Base-by-base conservation (phyloP, 2,888 invertebrate genomes). In the Pachymerium ferrugineum region DNA sequence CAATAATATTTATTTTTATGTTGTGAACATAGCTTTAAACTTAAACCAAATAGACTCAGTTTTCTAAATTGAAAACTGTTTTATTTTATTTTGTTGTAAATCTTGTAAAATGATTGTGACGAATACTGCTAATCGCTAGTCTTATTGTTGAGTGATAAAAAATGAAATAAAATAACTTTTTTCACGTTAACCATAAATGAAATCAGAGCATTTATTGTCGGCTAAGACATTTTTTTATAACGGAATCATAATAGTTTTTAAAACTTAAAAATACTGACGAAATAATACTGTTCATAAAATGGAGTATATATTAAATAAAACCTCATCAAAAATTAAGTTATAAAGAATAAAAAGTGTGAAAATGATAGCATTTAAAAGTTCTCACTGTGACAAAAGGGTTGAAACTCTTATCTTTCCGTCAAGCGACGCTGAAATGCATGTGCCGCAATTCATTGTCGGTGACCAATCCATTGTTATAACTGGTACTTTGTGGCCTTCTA, bases 381-480 rank as follows among this genome's bases (percentile, higher is more conserved):
- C 8, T 73, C 35, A 80, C 35, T 80, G 79, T 30, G 80, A 78
- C 28, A 87, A 82, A 73, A 88, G 80, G 1, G 87, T 87, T 14
- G 86, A 86, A 33, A 87, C 85, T 73, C 85, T 83, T 25, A 87
- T 85, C 77, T 84, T 85, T n/a, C 87, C 87, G 79, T 87, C 87
- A 28, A 85, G 82, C 14, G 86, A 85, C 19, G 86, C 87, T 35
- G 87, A 86, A 74, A 87, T 83, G 78, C 87, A 87, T 14, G 86
- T 86, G 62, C 85, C 85, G 33, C 86, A 87, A 78, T 87, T 86
- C 79, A 86, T 84, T 28, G 86, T 85, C 22, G 85, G 85, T 8
- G 86, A 85, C 87, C 88, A 88, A 79, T 88, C 87, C 67, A 87
- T 86, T 29, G 87, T 86, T 22, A 86, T 81, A 1, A 84, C 82